A percentile compares a stretch with the other conserved stretches of the same genome.
These are phyloP conservation scores for Cordylochernes scorpioides DNA, from an alignment of 2,888 invertebrate genomes.

Conservation along the genomic window DNA sequence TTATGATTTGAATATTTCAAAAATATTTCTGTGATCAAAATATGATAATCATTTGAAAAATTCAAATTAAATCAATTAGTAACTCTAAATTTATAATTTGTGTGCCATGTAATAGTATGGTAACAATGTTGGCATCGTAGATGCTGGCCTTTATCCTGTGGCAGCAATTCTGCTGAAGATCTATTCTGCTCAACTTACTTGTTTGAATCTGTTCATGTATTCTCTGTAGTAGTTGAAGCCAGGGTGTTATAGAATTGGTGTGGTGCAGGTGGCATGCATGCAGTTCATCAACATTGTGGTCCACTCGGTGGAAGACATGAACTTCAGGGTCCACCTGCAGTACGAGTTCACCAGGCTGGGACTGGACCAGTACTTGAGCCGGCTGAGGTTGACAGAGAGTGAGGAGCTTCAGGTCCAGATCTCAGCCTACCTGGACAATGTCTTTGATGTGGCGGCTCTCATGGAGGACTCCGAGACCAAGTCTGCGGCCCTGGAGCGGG, in stretches of 20 bases:
- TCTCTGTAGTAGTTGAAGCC: no score
- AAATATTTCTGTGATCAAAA: no score
- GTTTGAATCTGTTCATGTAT: no score
- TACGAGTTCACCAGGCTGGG: conserved; percentile 91
- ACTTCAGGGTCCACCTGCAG: conserved; percentile 87
- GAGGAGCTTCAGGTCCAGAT: conserved; percentile 93
- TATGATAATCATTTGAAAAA: no score
- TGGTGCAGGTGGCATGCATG: conserved; percentile 51
- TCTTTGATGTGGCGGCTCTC: conserved; percentile 83
- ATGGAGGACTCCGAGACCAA: conserved; percentile 97
- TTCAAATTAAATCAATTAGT: no score
- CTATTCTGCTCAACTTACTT: no score
- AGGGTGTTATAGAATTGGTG: neutral
- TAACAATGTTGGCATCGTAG: no score
- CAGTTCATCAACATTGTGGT: conserved; percentile 98
- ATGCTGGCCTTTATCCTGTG: no score
- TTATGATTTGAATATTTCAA: no score
- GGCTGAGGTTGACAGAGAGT: conserved; percentile 68
- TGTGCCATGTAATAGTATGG: no score
- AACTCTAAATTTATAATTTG: no score
- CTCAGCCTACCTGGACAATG: conserved; percentile 89
- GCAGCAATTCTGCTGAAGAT: no score
- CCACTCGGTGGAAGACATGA: conserved; percentile 97
- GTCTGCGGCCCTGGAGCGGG: conserved; percentile 72
- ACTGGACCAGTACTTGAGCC: conserved; percentile 76